These are phyloP conservation scores for Epinephelus awoara DNA, from an alignment of 2,797 vertebrate genomes.

Conservation along the genomic window DNA sequence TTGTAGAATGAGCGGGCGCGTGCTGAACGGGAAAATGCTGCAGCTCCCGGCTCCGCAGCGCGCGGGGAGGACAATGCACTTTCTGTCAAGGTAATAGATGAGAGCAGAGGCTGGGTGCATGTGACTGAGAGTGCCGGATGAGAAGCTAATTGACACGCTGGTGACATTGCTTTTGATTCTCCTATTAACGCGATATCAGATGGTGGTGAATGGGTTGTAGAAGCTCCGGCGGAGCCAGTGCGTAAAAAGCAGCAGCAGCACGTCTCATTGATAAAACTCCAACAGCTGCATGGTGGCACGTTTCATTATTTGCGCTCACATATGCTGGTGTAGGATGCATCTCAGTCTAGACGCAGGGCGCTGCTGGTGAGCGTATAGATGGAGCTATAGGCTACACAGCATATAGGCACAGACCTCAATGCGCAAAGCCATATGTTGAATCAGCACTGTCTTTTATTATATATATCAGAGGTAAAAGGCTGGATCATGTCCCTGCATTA, in stretches of 20 bases:
- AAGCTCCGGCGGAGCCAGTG: conserved; percentile 47
- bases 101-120: conserved; percentile 13
- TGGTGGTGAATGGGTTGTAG: conserved; percentile 8
- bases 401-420: conserved; percentile 44
- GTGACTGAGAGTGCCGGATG: conserved; percentile 36
- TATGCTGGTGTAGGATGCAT: not conserved
- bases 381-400: not conserved
- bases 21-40: conserved; percentile 87
- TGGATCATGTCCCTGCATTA: not conserved
- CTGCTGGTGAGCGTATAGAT: conserved; percentile 1
- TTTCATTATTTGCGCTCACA: conserved; percentile 30
- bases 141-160: conserved; percentile 34
- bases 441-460: conserved; percentile 43
- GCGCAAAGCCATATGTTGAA: conserved; percentile 68
- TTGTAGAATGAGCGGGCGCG: conserved; percentile 85
- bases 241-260: conserved; percentile 69
- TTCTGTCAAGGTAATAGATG: conserved; percentile 85
- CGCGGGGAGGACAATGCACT: conserved; percentile 86
- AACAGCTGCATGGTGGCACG: not conserved
- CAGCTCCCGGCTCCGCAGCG: conserved; percentile 84
- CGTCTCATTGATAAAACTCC: conserved; percentile 77
- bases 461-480: no score
- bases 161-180: conserved; percentile 31
- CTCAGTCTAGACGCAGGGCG: conserved; percentile 31
- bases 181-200: not conserved